A percentile compares a stretch with the other conserved stretches of the same genome.
Conservation (phyloP, 2,113 vertebrate genomes). For the Euleptes europaea region DNA sequence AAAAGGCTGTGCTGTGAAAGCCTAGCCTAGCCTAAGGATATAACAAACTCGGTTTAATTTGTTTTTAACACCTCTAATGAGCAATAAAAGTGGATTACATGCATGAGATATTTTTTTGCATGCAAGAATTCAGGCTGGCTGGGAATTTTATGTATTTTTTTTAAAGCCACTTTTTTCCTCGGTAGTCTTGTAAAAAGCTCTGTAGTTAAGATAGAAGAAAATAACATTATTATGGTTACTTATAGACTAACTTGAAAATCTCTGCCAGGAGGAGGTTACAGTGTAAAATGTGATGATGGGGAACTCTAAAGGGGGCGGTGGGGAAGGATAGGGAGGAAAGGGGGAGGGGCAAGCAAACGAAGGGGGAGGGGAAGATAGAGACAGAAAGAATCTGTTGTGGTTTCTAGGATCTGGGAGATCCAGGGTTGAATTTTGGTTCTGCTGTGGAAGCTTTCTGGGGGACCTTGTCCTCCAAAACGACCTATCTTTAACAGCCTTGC, state of each 20-base stretch:
- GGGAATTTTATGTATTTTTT: slow-evolving; percentile 43
- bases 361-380: background rate
- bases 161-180: slow-evolving; percentile 7
- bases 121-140: slow-evolving; percentile 52
- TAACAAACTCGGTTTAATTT: slow-evolving; percentile 42
- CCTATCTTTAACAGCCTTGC: no score
- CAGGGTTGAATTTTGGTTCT: no score
- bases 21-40: slow-evolving; percentile 39
- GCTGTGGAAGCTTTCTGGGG: no score
- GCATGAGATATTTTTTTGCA: slow-evolving; percentile 52
- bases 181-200: slow-evolving; percentile 54
- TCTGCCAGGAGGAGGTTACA: slow-evolving; percentile 15
- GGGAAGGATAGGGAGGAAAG: background rate
- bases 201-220: slow-evolving; percentile 54
- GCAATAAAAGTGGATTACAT: slow-evolving; percentile 58
- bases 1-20: slow-evolving; percentile 31
- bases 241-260: background rate
- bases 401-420: background rate
- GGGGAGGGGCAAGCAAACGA: background rate
- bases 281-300: background rate
- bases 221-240: slow-evolving; percentile 25
- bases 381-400: background rate
- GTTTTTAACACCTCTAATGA: slow-evolving; percentile 45
- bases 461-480: no score
- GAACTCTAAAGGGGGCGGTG: background rate